Conservation (phyloP, 2,888 invertebrate genomes). For the Drymonia ruficornis region DNA sequence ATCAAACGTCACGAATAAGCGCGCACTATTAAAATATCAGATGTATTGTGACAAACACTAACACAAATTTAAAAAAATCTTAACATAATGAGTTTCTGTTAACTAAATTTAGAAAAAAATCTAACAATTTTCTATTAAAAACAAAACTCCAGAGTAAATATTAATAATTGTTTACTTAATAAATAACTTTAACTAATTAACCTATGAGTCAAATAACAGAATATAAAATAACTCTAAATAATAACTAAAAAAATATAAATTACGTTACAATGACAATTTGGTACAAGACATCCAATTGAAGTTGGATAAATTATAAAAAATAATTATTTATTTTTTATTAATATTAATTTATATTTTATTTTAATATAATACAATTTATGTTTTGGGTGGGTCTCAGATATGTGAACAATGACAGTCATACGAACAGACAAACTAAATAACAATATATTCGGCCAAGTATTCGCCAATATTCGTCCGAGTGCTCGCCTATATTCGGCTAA, state of each 20-base stretch:
- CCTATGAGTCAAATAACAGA: constrained; percentile 9
- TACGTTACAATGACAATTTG: constrained; percentile 57
- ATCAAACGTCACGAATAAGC: background rate
- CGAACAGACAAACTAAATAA: background rate
- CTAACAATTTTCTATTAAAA: constrained; percentile 40
- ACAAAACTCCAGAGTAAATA: constrained; percentile 26
- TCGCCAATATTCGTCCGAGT: background rate
- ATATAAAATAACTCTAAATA: constrained; percentile 2
- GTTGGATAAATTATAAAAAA: constrained; percentile 58
- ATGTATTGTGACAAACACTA: constrained; percentile 27
- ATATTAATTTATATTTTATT: constrained; percentile 5
- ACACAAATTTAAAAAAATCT: constrained; percentile 30
- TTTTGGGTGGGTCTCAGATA: constrained; percentile 32
- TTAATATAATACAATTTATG: constrained; percentile 36
- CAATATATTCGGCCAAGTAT: background rate
- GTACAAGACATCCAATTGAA: constrained; percentile 74
- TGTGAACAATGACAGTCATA: constrained; percentile 13
- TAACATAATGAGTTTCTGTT: constrained; percentile 54
- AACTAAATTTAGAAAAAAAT: constrained; percentile 40
- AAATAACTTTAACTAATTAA: constrained; percentile 5
- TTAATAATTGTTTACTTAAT: constrained; percentile 26
- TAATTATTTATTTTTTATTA: constrained; percentile 22
- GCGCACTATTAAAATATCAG: constrained; percentile 21
- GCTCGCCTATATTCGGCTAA: too few species aligned
- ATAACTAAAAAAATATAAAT: constrained; percentile 28